These are phyloP conservation scores for Mellilla xanthometata DNA, from an alignment of 2,888 invertebrate genomes.

Conservation along the genomic window DNA sequence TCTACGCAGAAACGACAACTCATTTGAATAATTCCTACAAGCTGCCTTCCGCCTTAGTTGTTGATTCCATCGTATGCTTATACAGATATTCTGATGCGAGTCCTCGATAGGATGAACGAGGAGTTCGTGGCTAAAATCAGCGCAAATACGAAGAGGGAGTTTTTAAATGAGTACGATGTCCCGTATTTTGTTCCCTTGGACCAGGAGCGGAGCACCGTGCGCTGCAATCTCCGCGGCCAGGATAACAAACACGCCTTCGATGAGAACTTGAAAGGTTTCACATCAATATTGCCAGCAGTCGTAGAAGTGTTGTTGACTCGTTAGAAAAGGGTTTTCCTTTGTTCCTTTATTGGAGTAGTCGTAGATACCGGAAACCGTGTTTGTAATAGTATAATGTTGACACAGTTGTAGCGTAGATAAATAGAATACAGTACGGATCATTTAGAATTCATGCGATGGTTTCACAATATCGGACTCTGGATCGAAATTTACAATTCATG, in stretches of 20 bases:
- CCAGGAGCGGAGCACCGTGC: conserved; percentile 45
- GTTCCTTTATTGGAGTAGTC: conserved; percentile 4
- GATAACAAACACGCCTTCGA: conserved; percentile 59
- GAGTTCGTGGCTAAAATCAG: conserved; percentile 30
- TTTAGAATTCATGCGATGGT: not conserved
- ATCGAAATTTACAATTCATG: conserved; percentile 15
- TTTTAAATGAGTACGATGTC: conserved; percentile 39
- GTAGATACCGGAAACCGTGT: conserved; percentile 1
- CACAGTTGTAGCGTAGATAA: not conserved
- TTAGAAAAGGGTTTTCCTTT: conserved; percentile 25
- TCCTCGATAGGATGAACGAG: conserved; percentile 47
- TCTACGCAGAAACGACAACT: conserved; percentile 3
- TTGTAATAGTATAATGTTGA: not conserved
- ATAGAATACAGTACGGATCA: not conserved
- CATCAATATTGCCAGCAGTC: conserved; percentile 63
- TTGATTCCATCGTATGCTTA: too few relatives aligned
- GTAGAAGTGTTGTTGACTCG: conserved; percentile 58
- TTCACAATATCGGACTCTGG: not conserved
- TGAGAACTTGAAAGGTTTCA: conserved; percentile 79
- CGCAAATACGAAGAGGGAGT: conserved; percentile 31
- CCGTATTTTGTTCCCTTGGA: conserved; percentile 57
- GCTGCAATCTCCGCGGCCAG: conserved; percentile 45
- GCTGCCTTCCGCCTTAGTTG: not conserved
- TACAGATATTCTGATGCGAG: conserved; percentile 49
- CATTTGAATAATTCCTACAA: conserved; percentile 12